phyloP scores from a whole-genome alignment of 1,140 invertebrate genomes.

The Myzus persicae region DNA sequence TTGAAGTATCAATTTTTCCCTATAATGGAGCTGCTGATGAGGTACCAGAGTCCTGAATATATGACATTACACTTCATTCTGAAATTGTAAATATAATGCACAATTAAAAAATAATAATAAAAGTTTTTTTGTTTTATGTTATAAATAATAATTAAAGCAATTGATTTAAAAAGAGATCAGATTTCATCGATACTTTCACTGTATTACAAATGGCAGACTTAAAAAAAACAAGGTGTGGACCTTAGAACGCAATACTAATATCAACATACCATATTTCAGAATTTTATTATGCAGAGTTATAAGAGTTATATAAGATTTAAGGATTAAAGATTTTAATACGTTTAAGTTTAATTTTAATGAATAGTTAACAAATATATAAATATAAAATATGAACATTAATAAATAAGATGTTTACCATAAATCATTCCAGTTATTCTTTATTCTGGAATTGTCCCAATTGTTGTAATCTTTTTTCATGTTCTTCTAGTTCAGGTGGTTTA shows the following conservation, averaged over 20 bases:
- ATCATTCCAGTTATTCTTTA: not conserved
- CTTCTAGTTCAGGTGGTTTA: constrained; percentile 16
- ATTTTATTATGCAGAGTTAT: too few species aligned
- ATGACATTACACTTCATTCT: constrained; percentile 70
- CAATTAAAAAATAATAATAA: constrained; percentile 27
- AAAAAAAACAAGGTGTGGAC: constrained; percentile 70
- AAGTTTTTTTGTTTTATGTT: not conserved
- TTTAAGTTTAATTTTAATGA: too few species aligned
- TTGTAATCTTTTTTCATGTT: constrained; percentile 43
- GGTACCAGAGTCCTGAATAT: constrained; percentile 71
- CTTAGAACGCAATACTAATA: not conserved
- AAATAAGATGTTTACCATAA: constrained; percentile 23
- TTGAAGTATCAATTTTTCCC: constrained; percentile 82
- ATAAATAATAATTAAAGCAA: constrained; percentile 69
- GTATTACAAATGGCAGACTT: constrained; percentile 77
- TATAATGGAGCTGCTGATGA: constrained; percentile 73
- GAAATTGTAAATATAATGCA: constrained; percentile 67
- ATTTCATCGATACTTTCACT: constrained; percentile 72
- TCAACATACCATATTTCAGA: too few species aligned
- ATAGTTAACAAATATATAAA: too few species aligned
- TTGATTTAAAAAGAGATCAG: constrained; percentile 77
- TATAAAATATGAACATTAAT: not conserved
- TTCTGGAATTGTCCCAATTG: not conserved
- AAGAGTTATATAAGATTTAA: too few species aligned
- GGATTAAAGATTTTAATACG: too few species aligned